Evolutionary conservation across 1,140 invertebrate species (phyloP).

Genomic region (Arion vulgaris): DNA sequence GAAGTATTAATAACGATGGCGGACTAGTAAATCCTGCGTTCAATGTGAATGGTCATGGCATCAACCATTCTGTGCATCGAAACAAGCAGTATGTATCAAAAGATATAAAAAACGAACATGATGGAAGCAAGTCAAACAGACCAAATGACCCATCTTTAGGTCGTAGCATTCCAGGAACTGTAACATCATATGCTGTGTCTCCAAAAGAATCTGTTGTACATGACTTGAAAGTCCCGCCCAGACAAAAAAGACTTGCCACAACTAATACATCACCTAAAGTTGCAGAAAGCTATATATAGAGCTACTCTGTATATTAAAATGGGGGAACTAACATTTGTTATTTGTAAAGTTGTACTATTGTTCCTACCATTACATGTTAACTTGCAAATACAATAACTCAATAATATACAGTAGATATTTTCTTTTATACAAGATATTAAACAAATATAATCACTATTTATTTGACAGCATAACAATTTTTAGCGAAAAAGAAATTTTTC

Average conservation of each 20-base stretch:
- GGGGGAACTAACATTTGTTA: no score
- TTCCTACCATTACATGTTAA: no score
- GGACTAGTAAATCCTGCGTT: slow-evolving; percentile 45
- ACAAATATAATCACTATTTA: no score
- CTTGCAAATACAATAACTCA: no score
- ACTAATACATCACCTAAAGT: background rate
- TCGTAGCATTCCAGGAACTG: background rate
- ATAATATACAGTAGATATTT: no score
- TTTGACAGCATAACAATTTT: no score
- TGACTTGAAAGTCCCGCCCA: background rate
- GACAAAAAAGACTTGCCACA: background rate
- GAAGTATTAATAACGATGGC: background rate
- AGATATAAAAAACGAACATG: background rate
- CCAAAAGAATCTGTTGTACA: background rate
- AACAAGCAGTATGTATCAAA: slow-evolving; percentile 33
- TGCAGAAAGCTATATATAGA: background rate
- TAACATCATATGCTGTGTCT: background rate
- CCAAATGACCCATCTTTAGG: background rate
- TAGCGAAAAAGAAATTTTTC: no score
- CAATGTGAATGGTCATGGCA: slow-evolving; percentile 32
- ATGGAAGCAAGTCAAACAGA: background rate
- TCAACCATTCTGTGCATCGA: slow-evolving; percentile 9
- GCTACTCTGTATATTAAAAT: no score
- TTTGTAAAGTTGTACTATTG: no score
- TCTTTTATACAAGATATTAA: no score